Base-by-base conservation (phyloP, 2,888 invertebrate genomes). In the Drosophila rellima region DNA sequence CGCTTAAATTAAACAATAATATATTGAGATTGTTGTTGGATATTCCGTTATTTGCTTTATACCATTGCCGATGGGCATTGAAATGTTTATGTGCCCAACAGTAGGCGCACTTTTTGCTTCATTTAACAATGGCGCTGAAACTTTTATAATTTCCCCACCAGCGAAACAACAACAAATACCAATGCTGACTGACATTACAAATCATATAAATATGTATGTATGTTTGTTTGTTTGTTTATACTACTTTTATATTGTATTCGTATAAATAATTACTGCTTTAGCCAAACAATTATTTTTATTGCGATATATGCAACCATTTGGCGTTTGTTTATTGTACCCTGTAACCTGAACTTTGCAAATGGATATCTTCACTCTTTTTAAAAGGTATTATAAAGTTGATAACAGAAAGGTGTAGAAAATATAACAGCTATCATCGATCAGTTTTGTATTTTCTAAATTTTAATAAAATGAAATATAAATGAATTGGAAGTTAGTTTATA, bases 91-190 rank as follows among this genome's bases (percentile, higher is more conserved):
- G 31, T 39, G 26, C 47, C 48, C 33, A 50, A 29, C 60, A 45
- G 51, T 44, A 13, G 65, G 45, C 44, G 39, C 20, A 26, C 29
- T 57, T 40, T 11, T 11, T 11, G 45, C 65, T 56, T 44, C 40
- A 80, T 77, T 78, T 63, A 68, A 63, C 61, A 64, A 37, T 44
- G 33, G 62, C 64, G 78, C 55, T 78, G 80, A 80, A 78, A 66
- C 44, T 61, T 76, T 72, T 61, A 72, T 57, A 57, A 29, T 66
- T 59, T 45, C 45, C 59, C 17, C 48, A 42, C 20, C 15, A 23
- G 7, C 10, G 15, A 50, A 13, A 31, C 42, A 42, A 55, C 17
- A 39, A 52, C 39, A 52, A 52, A 33, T 18, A 20, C 18, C 31
- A 51, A 37, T 37, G 15, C 8, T 10, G 1, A 23, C 20, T n/a